phyloP scores from a whole-genome alignment of 2,888 invertebrate genomes.

The Spodoptera exigua region DNA sequence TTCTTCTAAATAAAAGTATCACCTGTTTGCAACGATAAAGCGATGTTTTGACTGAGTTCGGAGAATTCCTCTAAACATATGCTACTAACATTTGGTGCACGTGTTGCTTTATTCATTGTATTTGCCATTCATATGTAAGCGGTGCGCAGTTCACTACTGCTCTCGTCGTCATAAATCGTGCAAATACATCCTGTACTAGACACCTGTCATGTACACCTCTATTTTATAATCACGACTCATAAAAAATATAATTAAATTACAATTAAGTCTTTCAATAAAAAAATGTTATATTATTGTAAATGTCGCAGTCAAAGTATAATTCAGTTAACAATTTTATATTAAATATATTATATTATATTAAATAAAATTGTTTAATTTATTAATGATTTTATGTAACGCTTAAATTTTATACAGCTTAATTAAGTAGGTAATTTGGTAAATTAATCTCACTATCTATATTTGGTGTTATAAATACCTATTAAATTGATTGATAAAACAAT shows the following conservation, averaged over 20 bases:
- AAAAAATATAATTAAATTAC: not conserved
- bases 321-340: too few relatives aligned
- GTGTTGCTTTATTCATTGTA: slow-evolving; percentile 57
- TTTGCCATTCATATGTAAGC: slow-evolving; percentile 55
- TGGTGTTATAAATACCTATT: too few relatives aligned
- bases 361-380: too few relatives aligned
- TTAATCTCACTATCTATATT: too few relatives aligned
- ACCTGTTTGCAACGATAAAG: slow-evolving; percentile 38
- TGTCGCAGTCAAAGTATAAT: not conserved
- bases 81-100: slow-evolving; percentile 52
- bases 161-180: slow-evolving; percentile 54
- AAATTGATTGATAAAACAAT: too few relatives aligned
- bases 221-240: slow-evolving; percentile 27
- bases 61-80: slow-evolving; percentile 32
- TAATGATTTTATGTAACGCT: too few relatives aligned
- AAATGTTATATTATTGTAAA: not conserved
- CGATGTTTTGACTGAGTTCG: slow-evolving; percentile 43
- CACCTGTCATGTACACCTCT: slow-evolving; percentile 22
- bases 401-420: too few relatives aligned
- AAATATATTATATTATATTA: too few relatives aligned
- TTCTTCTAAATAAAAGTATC: slow-evolving; percentile 8
- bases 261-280: not conserved
- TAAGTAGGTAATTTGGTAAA: too few relatives aligned
- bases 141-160: slow-evolving; percentile 35
- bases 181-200: slow-evolving; percentile 38